A percentile compares a stretch with the other conserved stretches of the same genome.
These are phyloP conservation scores for Mionectes olivaceus DNA, from an alignment of 2,797 vertebrate species.

Conservation along the genomic window DNA sequence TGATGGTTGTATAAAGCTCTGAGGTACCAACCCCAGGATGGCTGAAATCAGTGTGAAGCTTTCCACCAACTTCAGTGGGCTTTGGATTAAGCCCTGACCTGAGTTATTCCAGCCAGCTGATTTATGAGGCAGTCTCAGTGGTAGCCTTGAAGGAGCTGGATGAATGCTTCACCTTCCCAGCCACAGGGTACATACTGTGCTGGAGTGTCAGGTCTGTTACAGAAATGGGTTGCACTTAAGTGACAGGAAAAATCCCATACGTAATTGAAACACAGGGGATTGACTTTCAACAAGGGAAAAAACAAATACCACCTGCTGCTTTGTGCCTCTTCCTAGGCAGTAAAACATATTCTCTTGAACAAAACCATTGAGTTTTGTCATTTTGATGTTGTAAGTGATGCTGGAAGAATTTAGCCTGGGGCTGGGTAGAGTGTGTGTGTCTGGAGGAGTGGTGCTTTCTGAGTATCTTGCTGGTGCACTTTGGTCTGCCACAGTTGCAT, in stretches of 20 bases:
- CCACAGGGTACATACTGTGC: not conserved
- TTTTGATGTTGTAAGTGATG: not conserved
- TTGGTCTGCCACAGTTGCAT: not conserved
- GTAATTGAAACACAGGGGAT: not conserved
- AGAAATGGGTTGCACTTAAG: not conserved
- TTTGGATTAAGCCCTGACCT: not conserved
- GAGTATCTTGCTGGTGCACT: not conserved
- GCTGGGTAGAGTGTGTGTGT: not conserved
- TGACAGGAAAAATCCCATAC: not conserved
- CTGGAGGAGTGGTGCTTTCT: not conserved
- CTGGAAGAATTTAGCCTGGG: not conserved
- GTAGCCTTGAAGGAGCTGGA: not conserved
- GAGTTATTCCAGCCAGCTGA: not conserved
- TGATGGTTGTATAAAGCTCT: not conserved
- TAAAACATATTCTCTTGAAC: not conserved
- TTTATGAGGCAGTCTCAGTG: not conserved
- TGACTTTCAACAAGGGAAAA: not conserved
- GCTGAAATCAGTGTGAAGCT: not conserved
- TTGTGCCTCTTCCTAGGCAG: not conserved
- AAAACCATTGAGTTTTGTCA: not conserved
- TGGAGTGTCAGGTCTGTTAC: not conserved
- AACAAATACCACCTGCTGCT: not conserved
- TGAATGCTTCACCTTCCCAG: not conserved
- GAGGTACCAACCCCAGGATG: not conserved
- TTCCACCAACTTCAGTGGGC: not conserved